Conservation (phyloP, 2,888 invertebrate species). For the Eugnorisma glareosa region DNA sequence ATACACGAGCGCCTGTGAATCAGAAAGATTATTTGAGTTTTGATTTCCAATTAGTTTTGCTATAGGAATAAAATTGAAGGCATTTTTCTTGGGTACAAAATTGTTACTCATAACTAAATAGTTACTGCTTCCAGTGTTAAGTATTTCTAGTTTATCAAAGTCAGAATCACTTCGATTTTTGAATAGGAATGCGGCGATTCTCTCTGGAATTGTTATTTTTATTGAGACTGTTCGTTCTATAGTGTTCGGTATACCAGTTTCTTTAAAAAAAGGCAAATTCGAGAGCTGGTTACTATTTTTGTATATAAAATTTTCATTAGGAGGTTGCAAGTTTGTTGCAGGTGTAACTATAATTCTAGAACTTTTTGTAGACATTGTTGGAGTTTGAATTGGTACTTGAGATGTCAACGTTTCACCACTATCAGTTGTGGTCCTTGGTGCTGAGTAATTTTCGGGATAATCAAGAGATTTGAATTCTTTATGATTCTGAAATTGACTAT, state of each 20-base stretch:
- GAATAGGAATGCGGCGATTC: slow-evolving; percentile 84
- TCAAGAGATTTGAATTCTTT: slow-evolving; percentile 72
- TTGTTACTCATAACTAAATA: slow-evolving; percentile 85
- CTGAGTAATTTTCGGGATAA: slow-evolving; percentile 74
- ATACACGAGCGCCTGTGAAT: slow-evolving; percentile 88
- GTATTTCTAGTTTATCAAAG: slow-evolving; percentile 83
- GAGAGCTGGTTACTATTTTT: slow-evolving; percentile 78
- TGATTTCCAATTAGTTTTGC: slow-evolving; percentile 82
- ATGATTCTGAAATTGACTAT: slow-evolving; percentile 69
- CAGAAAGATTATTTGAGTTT: slow-evolving; percentile 82
- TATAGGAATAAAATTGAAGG: slow-evolving; percentile 80
- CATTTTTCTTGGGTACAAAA: slow-evolving; percentile 67
- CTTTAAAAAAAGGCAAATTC: slow-evolving; percentile 82
- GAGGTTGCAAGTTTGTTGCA: slow-evolving; percentile 80
- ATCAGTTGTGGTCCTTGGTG: slow-evolving; percentile 70
- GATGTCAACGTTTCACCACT: slow-evolving; percentile 82
- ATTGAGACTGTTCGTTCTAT: slow-evolving; percentile 87
- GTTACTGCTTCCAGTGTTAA: slow-evolving; percentile 87
- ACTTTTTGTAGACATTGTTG: slow-evolving; percentile 73
- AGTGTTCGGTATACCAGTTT: slow-evolving; percentile 80
- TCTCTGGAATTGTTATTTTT: slow-evolving; percentile 87
- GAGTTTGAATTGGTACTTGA: slow-evolving; percentile 69
- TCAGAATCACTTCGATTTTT: slow-evolving; percentile 79
- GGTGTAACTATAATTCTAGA: slow-evolving; percentile 77
- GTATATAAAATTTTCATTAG: slow-evolving; percentile 72